Conservation (phyloP, 2,797 vertebrate genomes). For the Coregonus sp. region DNA sequence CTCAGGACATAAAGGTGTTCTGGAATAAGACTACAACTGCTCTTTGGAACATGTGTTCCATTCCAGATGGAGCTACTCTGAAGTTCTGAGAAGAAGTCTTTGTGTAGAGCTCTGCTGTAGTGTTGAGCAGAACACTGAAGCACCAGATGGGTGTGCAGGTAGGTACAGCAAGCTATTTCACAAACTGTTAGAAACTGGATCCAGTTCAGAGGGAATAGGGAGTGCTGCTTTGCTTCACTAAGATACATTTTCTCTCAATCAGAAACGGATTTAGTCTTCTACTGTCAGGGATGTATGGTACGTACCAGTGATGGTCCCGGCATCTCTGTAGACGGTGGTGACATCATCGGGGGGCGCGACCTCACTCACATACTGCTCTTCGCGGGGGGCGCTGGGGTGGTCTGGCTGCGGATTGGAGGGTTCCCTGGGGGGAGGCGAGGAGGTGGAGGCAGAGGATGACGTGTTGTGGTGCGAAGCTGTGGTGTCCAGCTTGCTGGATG, state of each 20-base stretch:
- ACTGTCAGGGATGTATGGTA: background rate
- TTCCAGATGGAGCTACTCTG: slow-evolving; percentile 4
- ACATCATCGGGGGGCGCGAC: slow-evolving; percentile 66
- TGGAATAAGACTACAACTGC: background rate
- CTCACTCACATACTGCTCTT: slow-evolving; percentile 89
- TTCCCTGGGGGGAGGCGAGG: slow-evolving; percentile 62
- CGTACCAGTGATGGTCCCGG: slow-evolving; percentile 96
- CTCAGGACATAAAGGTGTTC: background rate
- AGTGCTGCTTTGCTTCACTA: too few relatives aligned
- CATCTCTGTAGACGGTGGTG: slow-evolving; percentile 85
- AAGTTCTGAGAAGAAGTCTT: background rate
- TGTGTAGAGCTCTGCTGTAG: background rate
- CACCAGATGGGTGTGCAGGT: background rate
- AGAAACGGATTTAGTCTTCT: background rate
- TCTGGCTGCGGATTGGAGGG: slow-evolving; percentile 53
- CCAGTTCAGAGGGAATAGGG: background rate
- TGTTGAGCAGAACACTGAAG: background rate
- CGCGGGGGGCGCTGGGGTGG: slow-evolving; percentile 60
- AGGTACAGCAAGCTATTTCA: background rate
- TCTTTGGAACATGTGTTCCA: background rate
- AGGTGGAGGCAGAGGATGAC: slow-evolving; percentile 78
- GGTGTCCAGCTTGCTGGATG: slow-evolving; percentile 94
- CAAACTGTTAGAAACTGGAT: too few relatives aligned
- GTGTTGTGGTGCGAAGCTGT: slow-evolving; percentile 81
- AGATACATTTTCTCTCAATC: background rate